Evolutionary conservation across 2,797 vertebrate species (phyloP), one percentile per base, ranked within the genome.

Genomic region (Borostomias antarcticus): DNA sequence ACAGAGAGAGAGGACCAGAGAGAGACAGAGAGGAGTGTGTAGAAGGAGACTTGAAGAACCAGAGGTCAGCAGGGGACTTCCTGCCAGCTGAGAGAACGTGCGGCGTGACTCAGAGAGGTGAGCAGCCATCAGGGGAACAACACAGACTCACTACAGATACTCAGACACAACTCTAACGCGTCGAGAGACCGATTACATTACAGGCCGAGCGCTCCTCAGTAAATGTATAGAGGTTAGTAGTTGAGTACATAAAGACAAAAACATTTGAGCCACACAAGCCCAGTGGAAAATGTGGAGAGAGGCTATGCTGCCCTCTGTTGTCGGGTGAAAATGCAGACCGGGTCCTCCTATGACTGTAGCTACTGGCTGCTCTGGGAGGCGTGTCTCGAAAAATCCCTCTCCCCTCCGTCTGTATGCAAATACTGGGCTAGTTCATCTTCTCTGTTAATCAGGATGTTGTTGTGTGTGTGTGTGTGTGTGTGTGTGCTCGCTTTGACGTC

Each of bases 281-380:
- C 15, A 15, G 9, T 23, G 33, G n/a, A n/a, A n/a, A 58, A 10
- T 1, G 40, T 15, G 40, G 15, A 68, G 32, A 73, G 66, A 60
- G 61, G 30, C 59, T 58, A 56, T 90, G 82, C 81, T 88, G 85
- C 85, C 89, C 86, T 68, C 90, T 91, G 66, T 69, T 84, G 90
- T 67, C 60, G 5, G 11, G 54, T 32, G 56, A 5, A 1, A n/a
- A 68, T 60, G 53, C 64, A 65, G 66, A 32, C 33, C 0, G 13
- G 69, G 11, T 69, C 43, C n/a, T n/a, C n/a, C 43, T 2, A 0
- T 43, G 19, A 4, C 53, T 2, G 0, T 54, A n/a, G 10, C 57
- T 25, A 33, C 40, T 45, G 26, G 28, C 56, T 5, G 25, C 62
- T 40, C 26, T n/a, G 29, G 25, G 8, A 9, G 23, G 25, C 2